phyloP scores from a whole-genome alignment of 2,113 vertebrate genomes.

The Alexandromys fortis region DNA sequence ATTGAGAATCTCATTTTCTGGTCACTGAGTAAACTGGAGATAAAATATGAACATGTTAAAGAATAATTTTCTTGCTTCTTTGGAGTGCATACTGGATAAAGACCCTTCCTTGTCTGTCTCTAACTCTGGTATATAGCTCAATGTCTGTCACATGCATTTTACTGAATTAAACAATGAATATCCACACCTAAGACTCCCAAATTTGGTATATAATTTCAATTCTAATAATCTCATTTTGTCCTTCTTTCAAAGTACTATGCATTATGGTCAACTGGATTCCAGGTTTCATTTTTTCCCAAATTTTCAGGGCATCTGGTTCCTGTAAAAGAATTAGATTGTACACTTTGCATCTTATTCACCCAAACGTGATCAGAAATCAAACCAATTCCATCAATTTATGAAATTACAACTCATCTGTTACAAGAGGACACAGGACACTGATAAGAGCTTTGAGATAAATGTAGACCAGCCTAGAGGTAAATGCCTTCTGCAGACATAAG shows the following conservation, averaged over 20 bases:
- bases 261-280: background rate
- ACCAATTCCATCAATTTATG: slow-evolving; percentile 14
- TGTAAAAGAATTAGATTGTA: slow-evolving; percentile 57
- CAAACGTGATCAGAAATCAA: slow-evolving; percentile 49
- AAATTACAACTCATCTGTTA: slow-evolving; percentile 58
- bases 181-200: background rate
- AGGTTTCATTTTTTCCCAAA: slow-evolving; percentile 8
- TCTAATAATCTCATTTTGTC: background rate
- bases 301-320: slow-evolving; percentile 30
- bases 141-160: background rate
- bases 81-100: background rate
- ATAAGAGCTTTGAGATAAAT: slow-evolving; percentile 54
- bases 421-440: slow-evolving; percentile 21
- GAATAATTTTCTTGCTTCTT: slow-evolving; percentile 15
- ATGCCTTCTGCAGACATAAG: slow-evolving; percentile 57
- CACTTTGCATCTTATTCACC: slow-evolving; percentile 15
- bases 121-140: background rate
- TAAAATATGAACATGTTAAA: slow-evolving; percentile 52
- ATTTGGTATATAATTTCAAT: background rate
- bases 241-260: background rate
- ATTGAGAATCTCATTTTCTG: slow-evolving; percentile 21
- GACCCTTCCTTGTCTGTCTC: background rate
- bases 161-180: slow-evolving; percentile 14
- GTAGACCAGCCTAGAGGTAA: slow-evolving; percentile 42
- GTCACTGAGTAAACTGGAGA: slow-evolving; percentile 20